Base-by-base conservation (phyloP, 2,113 vertebrate species). In the Ophthalmolycus amberensis region DNA sequence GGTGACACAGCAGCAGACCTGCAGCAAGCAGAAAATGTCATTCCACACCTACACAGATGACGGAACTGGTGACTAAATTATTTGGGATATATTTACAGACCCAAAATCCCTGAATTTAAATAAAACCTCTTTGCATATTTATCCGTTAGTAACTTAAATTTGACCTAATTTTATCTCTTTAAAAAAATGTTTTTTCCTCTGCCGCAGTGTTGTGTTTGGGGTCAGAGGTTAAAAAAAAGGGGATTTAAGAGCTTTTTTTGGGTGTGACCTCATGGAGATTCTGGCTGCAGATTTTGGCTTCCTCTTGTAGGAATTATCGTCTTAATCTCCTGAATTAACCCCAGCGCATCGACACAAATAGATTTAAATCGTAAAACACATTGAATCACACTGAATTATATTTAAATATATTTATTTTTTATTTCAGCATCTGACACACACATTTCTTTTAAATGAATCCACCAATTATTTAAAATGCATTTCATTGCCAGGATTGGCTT, bases 1-100 rank as follows among this genome's bases (percentile, higher is more conserved):
- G 88, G 91, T 92, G 88, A 92, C 77, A 66, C 69, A 56, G 74
- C 72, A 79, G 44, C 25, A 62, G 16, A 75, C 70, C 62, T 65
- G 65, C 60, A 64, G 25, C 66, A 7, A 3, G 40, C 34, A 46
- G 0, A 15, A 9, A 50, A 48, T 10, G 3, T 8, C 0, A 20
- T 1, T n/a, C 3, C 7, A 2, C 8, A 65, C 34, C 16, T 1
- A 9, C 25, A 1, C 11, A 44, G 1, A n/a, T 0, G 1, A 42
- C 34, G 1, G 9, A 14, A 42, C 48, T 8, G 6, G 15, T 1
- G 1, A 14, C 15, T 5, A 22, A 7, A 18, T 16, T 0, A 29
- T 16, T 9, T 9, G 1, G 1, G 25, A 40, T 52, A 46, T 29
- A 71, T 67, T 59, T 32, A 1, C n/a, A 29, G 2, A 15, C 1